Base-by-base conservation (phyloP, 2,888 invertebrate genomes). In the Heliconius aoede region DNA sequence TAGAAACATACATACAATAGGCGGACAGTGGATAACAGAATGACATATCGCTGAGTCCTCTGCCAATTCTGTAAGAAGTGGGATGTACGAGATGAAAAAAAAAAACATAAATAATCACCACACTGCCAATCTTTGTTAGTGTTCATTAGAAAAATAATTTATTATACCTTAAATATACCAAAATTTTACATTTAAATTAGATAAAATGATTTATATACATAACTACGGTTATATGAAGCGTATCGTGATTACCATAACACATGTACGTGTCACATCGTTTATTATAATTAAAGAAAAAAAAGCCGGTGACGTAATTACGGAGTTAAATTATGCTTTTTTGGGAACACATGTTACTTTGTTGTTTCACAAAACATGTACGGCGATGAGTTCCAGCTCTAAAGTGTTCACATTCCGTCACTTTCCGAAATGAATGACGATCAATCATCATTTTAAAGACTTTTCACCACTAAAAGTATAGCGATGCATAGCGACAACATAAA, bases 371-470 rank as follows among this genome's bases (percentile, higher is more conserved):
- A 88, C 88, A 89, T 85, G 83, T 86, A 89, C 85, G 83, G 86
- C 88, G 91, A 90, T 90, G 88, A 90, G 86, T 88, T 88, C 89
- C 91, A 89, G 89, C 86, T 84, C 83, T 83, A 85, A 89, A 90
- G 90, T 89, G 88, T 90, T 91, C 88, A 89, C 87, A 91, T 88
- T 89, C 89, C 90, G 91, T 92, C 91, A 90, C 86, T 85, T 87
- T 83, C 86, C 84, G 84, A 86, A 88, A 91, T 92, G 90, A 91
- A 87, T 91, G 89, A 92, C 90, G 91, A 90, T 89, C 85, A 87
- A 90, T 89, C 75, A 76, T 76, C 36, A 55, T 55, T 62, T 58
- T 58, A 64, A 40, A 36, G 26, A 36, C 18, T 24, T 24, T 21
- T 62, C 24, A 40, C 75, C 75, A 76, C 28, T 58, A 5, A 61